Conservation (phyloP, 2,113 vertebrate genomes). For the Lophius piscatorius region DNA sequence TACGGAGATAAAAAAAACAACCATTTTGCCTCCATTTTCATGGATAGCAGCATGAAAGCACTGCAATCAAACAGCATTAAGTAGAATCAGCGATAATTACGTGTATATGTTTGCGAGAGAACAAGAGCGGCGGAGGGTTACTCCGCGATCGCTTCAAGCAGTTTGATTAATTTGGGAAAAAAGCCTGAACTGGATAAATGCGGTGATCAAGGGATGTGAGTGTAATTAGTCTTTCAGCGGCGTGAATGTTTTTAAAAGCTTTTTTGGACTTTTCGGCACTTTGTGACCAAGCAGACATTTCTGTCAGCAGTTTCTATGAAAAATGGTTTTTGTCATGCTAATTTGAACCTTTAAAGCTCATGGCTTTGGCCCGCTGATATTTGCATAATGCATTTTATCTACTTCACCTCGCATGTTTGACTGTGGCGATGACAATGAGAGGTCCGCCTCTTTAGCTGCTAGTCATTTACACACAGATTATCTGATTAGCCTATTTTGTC, state of each 20-base stretch:
- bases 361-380: not conserved
- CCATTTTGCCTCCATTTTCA: not conserved
- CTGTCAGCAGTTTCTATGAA: slow-evolving; percentile 4
- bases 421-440: too few species aligned
- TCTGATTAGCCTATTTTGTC: too few species aligned
- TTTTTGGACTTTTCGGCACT: slow-evolving; percentile 1
- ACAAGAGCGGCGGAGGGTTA: not conserved
- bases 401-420: not conserved
- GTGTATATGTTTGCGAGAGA: not conserved
- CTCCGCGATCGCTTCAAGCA: slow-evolving; percentile 27
- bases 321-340: not conserved
- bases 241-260: slow-evolving; percentile 5
- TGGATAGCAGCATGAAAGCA: slow-evolving; percentile 10
- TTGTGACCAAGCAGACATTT: slow-evolving; percentile 10
- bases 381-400: not conserved
- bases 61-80: slow-evolving; percentile 14
- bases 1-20: too few species aligned
- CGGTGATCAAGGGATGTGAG: not conserved
- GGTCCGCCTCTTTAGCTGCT: too few species aligned
- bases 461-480: slow-evolving; percentile 4
- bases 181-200: slow-evolving; percentile 23
- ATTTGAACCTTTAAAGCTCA: slow-evolving; percentile 1
- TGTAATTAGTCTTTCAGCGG: slow-evolving; percentile 15
- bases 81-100: slow-evolving; percentile 19
- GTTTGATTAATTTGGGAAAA: slow-evolving; percentile 22